phyloP scores from a whole-genome alignment of 2,113 vertebrate species.

The Columba livia region DNA sequence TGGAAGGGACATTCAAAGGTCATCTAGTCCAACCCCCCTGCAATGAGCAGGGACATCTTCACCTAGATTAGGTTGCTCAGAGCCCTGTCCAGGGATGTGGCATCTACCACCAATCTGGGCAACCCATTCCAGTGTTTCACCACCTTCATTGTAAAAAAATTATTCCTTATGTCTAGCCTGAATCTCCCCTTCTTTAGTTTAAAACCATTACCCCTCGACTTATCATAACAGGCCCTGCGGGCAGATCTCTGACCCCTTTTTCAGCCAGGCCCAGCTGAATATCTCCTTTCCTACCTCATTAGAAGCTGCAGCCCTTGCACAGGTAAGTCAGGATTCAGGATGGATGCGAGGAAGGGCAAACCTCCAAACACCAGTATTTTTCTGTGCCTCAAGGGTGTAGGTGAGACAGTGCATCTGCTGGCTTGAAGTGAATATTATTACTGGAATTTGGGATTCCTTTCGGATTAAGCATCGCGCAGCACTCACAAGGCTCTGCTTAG shows the following conservation, averaged over 20 bases:
- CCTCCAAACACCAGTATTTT: background rate
- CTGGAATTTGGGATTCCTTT: conserved; percentile 38
- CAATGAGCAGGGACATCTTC: too few species aligned
- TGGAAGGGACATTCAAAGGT: too few species aligned
- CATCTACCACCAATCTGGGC: too few species aligned
- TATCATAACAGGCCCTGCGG: background rate
- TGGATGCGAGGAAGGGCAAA: background rate
- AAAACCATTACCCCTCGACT: too few species aligned
- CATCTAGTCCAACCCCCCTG: too few species aligned
- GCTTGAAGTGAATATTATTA: background rate
- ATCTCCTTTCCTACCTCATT: background rate
- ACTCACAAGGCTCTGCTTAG: background rate
- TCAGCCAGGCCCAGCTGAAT: background rate
- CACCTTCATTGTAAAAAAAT: too few species aligned
- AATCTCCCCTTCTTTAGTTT: too few species aligned
- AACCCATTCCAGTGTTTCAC: too few species aligned
- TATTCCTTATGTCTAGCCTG: too few species aligned
- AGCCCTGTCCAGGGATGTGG: too few species aligned
- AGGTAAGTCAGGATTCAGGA: background rate
- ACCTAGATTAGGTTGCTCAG: too few species aligned
- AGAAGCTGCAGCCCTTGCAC: background rate
- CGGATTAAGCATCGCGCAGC: background rate
- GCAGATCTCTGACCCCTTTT: accelerated
- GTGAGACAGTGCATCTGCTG: background rate
- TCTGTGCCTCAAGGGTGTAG: background rate